These are phyloP conservation scores for Neolamprologus ventralis DNA, from an alignment of 2,113 vertebrate species.

Conservation along the genomic window DNA sequence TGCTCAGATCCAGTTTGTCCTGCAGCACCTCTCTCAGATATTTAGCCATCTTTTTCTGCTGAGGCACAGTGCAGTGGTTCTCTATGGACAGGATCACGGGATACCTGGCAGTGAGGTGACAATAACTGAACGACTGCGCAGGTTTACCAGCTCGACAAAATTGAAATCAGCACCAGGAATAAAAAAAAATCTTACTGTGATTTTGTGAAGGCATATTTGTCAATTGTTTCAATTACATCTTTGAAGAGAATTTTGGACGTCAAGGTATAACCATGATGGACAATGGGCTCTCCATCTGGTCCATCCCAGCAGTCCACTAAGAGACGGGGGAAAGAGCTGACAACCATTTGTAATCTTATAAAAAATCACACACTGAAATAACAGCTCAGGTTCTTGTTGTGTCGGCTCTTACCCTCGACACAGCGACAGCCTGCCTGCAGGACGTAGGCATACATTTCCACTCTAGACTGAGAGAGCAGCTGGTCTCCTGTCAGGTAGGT, in stretches of 20 bases:
- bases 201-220: conserved; percentile 89
- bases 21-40: conserved; percentile 85
- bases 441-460: conserved; percentile 93
- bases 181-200: conserved; percentile 76
- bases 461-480: conserved; percentile 89
- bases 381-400: background rate
- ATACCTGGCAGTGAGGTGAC: conserved; percentile 68
- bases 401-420: conserved; percentile 80
- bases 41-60: conserved; percentile 95
- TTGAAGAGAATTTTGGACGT: conserved; percentile 80
- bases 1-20: conserved; percentile 88
- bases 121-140: background rate
- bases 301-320: conserved; percentile 97
- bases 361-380: background rate
- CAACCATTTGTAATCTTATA: background rate
- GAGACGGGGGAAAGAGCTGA: background rate
- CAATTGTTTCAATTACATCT: conserved; percentile 86
- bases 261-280: conserved; percentile 91
- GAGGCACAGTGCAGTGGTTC: conserved; percentile 89
- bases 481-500: conserved; percentile 95
- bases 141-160: background rate
- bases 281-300: conserved; percentile 88
- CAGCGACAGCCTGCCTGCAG: conserved; percentile 93
- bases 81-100: conserved; percentile 95
- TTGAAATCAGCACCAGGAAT: background rate